Evolutionary conservation across 2,113 vertebrate genomes (phyloP).

Genomic region (Aegotheles bennettii): DNA sequence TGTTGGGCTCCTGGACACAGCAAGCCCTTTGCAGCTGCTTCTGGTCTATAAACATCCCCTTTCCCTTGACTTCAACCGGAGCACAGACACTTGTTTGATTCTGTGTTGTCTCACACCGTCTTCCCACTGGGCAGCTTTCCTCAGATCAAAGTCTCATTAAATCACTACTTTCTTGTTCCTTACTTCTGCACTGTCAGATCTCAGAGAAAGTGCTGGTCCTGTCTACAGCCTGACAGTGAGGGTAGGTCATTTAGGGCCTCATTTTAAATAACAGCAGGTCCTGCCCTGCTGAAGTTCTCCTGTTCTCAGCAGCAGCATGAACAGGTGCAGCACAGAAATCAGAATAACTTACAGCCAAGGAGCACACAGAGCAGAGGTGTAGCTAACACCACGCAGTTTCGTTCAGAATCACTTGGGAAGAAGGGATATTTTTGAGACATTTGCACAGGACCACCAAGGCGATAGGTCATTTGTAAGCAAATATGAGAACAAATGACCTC

Average conservation of each 20-base stretch:
- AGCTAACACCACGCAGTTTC: neutral
- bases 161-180: neutral
- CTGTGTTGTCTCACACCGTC: neutral
- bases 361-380: neutral
- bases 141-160: constrained; percentile 19
- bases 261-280: neutral
- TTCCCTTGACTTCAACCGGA: neutral
- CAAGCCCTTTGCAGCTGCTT: neutral
- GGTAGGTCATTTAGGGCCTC: neutral
- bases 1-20: neutral
- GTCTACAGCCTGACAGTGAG: neutral
- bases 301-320: neutral
- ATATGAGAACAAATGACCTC: neutral
- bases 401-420: accelerated
- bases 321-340: neutral
- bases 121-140: constrained; percentile 16
- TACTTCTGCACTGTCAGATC: neutral
- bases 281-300: neutral
- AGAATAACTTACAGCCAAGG: neutral
- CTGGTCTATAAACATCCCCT: constrained; percentile 15
- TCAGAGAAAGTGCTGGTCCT: neutral
- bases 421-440: neutral
- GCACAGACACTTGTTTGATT: neutral
- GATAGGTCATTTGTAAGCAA: neutral
- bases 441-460: neutral